Evolutionary conservation across 1,140 invertebrate genomes (phyloP).

Genomic region (Neodiprion fabricii): DNA sequence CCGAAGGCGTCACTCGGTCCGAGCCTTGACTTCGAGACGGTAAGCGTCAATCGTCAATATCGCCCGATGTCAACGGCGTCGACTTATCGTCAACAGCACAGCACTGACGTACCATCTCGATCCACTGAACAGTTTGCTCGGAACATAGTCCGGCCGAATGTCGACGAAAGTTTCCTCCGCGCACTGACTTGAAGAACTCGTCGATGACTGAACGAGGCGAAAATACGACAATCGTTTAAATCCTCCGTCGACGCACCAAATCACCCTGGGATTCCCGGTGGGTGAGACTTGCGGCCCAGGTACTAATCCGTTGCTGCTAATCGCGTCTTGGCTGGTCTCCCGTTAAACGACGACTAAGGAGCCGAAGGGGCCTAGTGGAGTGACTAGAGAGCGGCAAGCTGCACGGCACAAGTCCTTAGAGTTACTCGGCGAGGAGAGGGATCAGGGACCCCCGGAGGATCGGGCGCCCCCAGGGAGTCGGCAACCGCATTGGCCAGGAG

Average conservation of each 20-base stretch:
- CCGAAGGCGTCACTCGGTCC: not conserved
- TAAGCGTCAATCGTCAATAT: not conserved
- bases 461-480: conserved; percentile 55
- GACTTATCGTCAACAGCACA: not conserved
- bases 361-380: not conserved
- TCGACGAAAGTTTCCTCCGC: no score
- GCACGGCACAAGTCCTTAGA: conserved; percentile 35
- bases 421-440: conserved; percentile 31
- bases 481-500: conserved; percentile 57
- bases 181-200: no score
- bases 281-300: no score
- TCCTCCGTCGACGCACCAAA: no score
- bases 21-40: not conserved
- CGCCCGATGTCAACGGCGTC: no score
- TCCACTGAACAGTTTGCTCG: no score
- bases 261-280: no score
- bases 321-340: not conserved
- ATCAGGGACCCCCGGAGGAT: conserved; percentile 51
- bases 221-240: no score
- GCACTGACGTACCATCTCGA: not conserved
- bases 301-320: not conserved
- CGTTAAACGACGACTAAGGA: conserved; percentile 1
- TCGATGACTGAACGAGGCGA: no score
- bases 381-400: conserved; percentile 19
- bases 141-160: no score